Conservation (phyloP, 2,888 invertebrate genomes). For the Cyrtodaria siliqua region DNA sequence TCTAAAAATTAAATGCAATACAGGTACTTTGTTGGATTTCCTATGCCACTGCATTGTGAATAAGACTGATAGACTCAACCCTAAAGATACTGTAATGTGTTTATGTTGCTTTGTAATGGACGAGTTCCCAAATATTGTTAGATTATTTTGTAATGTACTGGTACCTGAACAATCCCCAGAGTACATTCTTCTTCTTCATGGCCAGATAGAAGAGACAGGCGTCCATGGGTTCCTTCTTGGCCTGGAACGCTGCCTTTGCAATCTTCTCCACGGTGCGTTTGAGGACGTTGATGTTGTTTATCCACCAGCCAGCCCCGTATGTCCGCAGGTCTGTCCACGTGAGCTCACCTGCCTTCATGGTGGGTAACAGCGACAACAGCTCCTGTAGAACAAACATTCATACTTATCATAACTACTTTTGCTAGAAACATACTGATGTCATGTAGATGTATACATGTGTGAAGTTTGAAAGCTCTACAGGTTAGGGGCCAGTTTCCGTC, state of each 20-base stretch:
- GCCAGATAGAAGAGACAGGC: constrained; percentile 99
- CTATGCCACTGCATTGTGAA: too few relatives aligned
- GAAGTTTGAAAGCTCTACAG: too few relatives aligned
- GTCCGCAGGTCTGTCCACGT: constrained; percentile 97
- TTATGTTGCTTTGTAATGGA: background rate
- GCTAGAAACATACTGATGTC: too few relatives aligned
- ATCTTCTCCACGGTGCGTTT: constrained; percentile 95
- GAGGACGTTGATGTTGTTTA: constrained; percentile 93
- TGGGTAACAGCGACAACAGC: constrained; percentile 93
- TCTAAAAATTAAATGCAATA: too few relatives aligned
- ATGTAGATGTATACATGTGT: too few relatives aligned
- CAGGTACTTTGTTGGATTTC: too few relatives aligned
- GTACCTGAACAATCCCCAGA: constrained; percentile 96
- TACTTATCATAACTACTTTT: too few relatives aligned
- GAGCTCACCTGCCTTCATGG: constrained; percentile 86
- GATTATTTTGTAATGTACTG: too few relatives aligned
- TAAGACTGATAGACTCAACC: too few relatives aligned
- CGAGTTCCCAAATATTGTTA: background rate
- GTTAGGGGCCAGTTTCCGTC: too few relatives aligned
- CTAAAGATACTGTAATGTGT: background rate
- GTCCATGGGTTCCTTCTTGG: constrained; percentile 97
- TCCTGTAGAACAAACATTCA: too few relatives aligned
- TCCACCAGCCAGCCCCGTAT: constrained; percentile 98
- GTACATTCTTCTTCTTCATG: constrained; percentile 98
- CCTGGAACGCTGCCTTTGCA: constrained; percentile 97